These are phyloP conservation scores for Oreochromis mossambicus DNA, from an alignment of 2,797 vertebrate genomes.

Conservation along the genomic window DNA sequence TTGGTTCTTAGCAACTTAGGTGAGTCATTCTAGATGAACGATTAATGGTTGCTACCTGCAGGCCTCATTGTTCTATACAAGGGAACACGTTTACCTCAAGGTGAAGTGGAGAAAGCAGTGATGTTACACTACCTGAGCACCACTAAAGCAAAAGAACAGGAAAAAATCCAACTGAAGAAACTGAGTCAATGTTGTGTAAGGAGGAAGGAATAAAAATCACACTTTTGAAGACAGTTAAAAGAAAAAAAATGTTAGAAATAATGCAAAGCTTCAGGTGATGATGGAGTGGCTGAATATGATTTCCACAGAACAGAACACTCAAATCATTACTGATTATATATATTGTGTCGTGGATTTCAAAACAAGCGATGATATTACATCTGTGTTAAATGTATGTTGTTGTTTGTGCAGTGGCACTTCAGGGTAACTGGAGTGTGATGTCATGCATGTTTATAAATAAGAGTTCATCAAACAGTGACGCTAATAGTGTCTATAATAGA, in stretches of 20 bases:
- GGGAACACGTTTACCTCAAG: not conserved
- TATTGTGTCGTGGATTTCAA: not conserved
- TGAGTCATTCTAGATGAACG: not conserved
- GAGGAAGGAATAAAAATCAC: not conserved
- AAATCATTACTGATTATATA: no score
- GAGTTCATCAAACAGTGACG: not conserved
- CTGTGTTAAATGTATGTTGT: not conserved
- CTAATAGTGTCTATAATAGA: not conserved
- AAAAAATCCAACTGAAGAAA: not conserved
- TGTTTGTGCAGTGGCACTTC: not conserved
- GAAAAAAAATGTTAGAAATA: not conserved
- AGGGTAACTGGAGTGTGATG: not conserved
- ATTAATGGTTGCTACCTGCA: not conserved
- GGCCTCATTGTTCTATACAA: not conserved
- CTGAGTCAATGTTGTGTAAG: not conserved
- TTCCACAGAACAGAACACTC: no score
- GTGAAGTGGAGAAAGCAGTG: not conserved
- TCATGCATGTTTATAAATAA: not conserved
- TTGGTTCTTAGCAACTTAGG: not conserved
- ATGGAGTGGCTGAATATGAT: not conserved
- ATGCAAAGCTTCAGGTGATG: not conserved
- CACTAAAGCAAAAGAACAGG: not conserved
- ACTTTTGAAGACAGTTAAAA: not conserved
- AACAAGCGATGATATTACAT: not conserved
- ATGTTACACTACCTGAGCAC: not conserved